phyloP scores from a whole-genome alignment of 1,140 invertebrate species.

The Diorhabda sublineata region DNA sequence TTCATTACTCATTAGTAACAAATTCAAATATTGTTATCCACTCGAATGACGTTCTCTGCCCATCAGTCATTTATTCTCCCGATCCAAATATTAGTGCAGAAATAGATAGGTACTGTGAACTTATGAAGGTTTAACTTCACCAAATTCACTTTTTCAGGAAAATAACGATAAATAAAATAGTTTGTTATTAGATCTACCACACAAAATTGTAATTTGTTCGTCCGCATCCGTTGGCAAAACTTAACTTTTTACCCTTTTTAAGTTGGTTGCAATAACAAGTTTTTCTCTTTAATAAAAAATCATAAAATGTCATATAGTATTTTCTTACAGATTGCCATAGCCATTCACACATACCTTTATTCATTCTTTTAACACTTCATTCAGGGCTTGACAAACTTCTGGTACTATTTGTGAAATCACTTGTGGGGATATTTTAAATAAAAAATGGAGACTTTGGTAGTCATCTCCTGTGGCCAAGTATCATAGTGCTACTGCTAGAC shows the following conservation, averaged over 20 bases:
- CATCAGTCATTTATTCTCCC: too few species aligned
- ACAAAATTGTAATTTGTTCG: too few species aligned
- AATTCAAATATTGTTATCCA: too few species aligned
- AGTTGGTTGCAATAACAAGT: neutral
- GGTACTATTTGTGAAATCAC: slow-evolving; percentile 12
- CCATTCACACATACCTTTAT: slow-evolving; percentile 13
- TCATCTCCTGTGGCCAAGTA: slow-evolving; percentile 23
- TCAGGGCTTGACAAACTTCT: slow-evolving; percentile 20
- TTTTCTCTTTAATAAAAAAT: neutral
- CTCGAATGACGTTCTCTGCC: too few species aligned
- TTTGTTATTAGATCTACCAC: too few species aligned
- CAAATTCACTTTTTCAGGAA: too few species aligned
- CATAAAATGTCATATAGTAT: neutral
- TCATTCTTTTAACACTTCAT: slow-evolving; percentile 8
- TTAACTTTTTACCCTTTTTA: neutral
- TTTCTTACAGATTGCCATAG: too few species aligned
- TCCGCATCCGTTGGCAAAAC: neutral
- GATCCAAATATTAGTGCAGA: too few species aligned
- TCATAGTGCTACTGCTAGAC: slow-evolving; percentile 17
- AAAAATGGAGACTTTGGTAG: slow-evolving; percentile 14
- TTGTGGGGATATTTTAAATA: slow-evolving; percentile 21
- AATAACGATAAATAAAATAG: too few species aligned
- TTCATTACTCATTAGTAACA: too few species aligned
- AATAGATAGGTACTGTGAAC: too few species aligned
- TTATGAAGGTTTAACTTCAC: too few species aligned